Base-by-base conservation (phyloP, 1,140 invertebrate genomes). In the Nixonia krombeini region DNA sequence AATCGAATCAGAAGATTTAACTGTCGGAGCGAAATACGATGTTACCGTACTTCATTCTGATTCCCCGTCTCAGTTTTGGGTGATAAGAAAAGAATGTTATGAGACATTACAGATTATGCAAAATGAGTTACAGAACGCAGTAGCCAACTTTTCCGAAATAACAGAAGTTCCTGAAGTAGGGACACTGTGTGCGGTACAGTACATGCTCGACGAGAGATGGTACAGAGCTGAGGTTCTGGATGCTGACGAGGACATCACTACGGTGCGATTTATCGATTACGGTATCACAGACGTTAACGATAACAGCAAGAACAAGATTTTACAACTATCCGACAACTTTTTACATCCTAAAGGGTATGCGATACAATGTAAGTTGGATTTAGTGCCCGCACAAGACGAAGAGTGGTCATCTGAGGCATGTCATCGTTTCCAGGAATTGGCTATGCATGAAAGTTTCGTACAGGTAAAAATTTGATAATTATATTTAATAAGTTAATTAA, bases 221-320 rank as follows among this genome's bases (percentile, higher is more conserved):
- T 95, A 95, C 72, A 86, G 94, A 64, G 93, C 93, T 0, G 87
- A 90, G 67, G 90, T 95, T n/a, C 85, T 93, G 1, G 91, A 93
- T 65, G 86, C 88, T 0, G 89, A 90, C 57, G 85, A 86, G 7
- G 90, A 90, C 41, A 89, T 91, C 15, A 91, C 89, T 8, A 91
- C 91, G 0, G 89, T 95, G 0, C 86, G 90, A 17, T 96, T 94
- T 73, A 89, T 95, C 2, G 94, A 96, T 75, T 95, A 91, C 75
- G 94, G 94, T 4, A 93, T 93, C 59, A 91, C 90, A 0, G 92
- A 93, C 70, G 87, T 90, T 0, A 85, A 91, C 0, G 85, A 89
- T 26, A 90, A 89, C 44, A 83, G 85, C 7, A 82, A 83, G 0
- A 82, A 77, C 0, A 75, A 88, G 6, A 84, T 92, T 0, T 91